Percentiles rank a stretch among this genome's conserved stretches.
These are phyloP conservation scores for Cheilosia urbana DNA, from an alignment of 2,888 invertebrate species.

Conservation along the genomic window DNA sequence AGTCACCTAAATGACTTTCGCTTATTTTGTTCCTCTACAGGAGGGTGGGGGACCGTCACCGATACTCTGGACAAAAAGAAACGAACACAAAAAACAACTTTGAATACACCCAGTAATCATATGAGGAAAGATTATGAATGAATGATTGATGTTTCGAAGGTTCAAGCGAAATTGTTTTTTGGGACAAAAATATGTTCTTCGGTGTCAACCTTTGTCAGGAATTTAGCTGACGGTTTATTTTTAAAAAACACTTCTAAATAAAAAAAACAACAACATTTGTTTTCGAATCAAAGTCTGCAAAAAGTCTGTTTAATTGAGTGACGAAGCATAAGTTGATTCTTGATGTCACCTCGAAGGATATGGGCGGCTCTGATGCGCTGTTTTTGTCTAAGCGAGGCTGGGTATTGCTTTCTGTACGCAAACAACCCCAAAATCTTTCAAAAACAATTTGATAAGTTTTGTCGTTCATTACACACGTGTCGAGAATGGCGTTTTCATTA, in stretches of 20 bases:
- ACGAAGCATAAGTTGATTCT: slow-evolving; percentile 56
- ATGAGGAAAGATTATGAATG: slow-evolving; percentile 1
- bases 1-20: slow-evolving; percentile 67
- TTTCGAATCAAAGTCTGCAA: neutral
- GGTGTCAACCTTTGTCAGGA: slow-evolving; percentile 30
- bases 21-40: slow-evolving; percentile 11
- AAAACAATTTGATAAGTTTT: slow-evolving; percentile 48
- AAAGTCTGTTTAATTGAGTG: slow-evolving; percentile 55
- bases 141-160: slow-evolving; percentile 36
- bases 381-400: neutral
- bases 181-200: neutral
- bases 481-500: slow-evolving; percentile 27
- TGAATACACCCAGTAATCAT: slow-evolving; percentile 17
- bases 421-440: neutral
- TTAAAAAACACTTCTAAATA: too few relatives aligned
- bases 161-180: slow-evolving; percentile 1
- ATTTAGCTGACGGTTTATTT: neutral
- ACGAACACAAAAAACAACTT: neutral
- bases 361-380: slow-evolving; percentile 24
- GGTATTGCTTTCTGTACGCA: neutral
- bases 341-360: slow-evolving; percentile 32
- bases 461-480: slow-evolving; percentile 62
- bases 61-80: slow-evolving; percentile 1
- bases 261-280: too few relatives aligned
- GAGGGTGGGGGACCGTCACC: neutral